Conservation (phyloP, 2,797 vertebrate species). For the Mormyrus hasselquistii region DNA sequence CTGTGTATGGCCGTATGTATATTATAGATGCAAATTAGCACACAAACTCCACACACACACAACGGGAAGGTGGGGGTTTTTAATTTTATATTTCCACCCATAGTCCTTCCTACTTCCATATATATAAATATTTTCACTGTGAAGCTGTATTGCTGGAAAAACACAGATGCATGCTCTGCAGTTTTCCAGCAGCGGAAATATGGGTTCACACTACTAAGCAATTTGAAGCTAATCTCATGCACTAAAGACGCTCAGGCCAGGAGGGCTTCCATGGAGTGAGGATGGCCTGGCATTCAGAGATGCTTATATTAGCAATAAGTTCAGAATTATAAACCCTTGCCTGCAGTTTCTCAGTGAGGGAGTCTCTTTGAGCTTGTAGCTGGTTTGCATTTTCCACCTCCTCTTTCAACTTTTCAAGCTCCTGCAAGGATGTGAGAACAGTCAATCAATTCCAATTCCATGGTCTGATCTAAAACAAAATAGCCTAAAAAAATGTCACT, state of each 20-base stretch:
- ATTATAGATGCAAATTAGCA: background rate
- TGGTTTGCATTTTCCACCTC: conserved; percentile 84
- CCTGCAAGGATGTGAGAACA: conserved; percentile 55
- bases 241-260: background rate
- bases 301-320: conserved; percentile 1
- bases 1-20: background rate
- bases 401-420: conserved; percentile 83
- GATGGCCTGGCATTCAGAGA: background rate
- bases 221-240: background rate
- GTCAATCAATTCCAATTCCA: background rate
- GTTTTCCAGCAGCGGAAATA: background rate
- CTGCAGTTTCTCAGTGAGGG: conserved; percentile 79
- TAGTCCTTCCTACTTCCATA: background rate
- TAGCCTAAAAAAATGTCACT: background rate
- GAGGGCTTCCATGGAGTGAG: background rate
- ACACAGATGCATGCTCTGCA: background rate
- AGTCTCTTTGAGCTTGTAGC: conserved; percentile 79
- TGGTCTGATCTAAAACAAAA: background rate
- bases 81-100: background rate
- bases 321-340: conserved; percentile 45
- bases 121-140: background rate
- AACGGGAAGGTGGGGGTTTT: background rate
- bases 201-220: background rate
- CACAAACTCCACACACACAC: background rate
- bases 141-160: background rate